Percentiles rank a stretch among this genome's conserved stretches.
These are phyloP conservation scores for Atherinomorus stipes DNA, from an alignment of 2,113 vertebrate species.

Conservation along the genomic window DNA sequence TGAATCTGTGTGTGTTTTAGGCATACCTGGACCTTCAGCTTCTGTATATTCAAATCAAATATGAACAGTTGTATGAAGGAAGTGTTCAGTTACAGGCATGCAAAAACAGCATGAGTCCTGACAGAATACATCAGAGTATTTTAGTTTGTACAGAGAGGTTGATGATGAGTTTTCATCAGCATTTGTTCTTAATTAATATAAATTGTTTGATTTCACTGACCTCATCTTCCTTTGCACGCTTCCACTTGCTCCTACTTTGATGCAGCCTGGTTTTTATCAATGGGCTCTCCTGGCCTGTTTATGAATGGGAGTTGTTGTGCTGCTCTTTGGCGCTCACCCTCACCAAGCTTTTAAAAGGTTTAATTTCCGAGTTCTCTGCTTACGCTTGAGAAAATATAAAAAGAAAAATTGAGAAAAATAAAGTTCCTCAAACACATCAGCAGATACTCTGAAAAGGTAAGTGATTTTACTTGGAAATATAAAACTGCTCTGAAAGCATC, in stretches of 20 bases:
- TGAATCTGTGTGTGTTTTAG: slow-evolving; percentile 53
- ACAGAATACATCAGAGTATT: background rate
- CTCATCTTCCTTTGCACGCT: slow-evolving; percentile 50
- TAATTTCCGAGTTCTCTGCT: slow-evolving; percentile 40
- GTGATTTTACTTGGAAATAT: slow-evolving; percentile 29
- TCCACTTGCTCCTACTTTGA: slow-evolving; percentile 38
- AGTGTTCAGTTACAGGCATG: background rate
- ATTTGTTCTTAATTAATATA: slow-evolving; percentile 39
- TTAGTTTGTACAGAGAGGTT: background rate
- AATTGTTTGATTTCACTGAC: slow-evolving; percentile 46
- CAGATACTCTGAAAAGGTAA: slow-evolving; percentile 28
- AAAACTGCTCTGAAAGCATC: slow-evolving; percentile 5
- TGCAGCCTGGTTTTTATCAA: slow-evolving; percentile 66
- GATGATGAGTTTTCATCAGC: background rate
- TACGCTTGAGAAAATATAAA: slow-evolving; percentile 25
- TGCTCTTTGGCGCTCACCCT: slow-evolving; percentile 37
- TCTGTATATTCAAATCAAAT: background rate
- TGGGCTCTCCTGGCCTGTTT: slow-evolving; percentile 45
- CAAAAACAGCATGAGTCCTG: background rate
- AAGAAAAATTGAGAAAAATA: too few relatives aligned
- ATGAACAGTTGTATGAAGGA: slow-evolving; percentile 2
- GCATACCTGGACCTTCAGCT: slow-evolving; percentile 22
- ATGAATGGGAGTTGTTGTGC: slow-evolving; percentile 60
- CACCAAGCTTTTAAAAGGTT: slow-evolving; percentile 25
- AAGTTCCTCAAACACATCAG: slow-evolving; percentile 20